phyloP scores from a whole-genome alignment of 35 echinoderm and acorn worm species.

The Apostichopus parvimensis region DNA sequence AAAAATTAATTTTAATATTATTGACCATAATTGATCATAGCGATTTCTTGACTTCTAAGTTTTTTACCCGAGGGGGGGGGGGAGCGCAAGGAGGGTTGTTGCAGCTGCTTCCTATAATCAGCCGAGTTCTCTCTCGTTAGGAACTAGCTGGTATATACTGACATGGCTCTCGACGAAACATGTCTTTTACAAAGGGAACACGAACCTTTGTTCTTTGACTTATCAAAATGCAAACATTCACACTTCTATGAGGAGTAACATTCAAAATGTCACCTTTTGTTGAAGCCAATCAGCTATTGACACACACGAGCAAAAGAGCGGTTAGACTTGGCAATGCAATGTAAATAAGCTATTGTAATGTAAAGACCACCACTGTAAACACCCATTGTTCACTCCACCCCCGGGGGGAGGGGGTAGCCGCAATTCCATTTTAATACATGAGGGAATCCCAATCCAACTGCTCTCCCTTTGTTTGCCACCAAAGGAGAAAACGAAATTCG shows the following conservation, averaged over 20 bases:
- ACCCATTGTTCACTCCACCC: conserved; percentile 8
- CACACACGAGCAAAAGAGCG: neutral
- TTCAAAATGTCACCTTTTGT: conserved; percentile 14
- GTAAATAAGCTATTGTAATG: conserved; percentile 18
- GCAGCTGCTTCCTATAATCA: no score
- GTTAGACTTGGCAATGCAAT: conserved; percentile 4
- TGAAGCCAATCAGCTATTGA: neutral
- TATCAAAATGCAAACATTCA: conserved; percentile 15
- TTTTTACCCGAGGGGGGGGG: no score
- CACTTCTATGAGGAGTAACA: neutral
- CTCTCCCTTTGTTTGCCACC: neutral
- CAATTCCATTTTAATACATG: conserved; percentile 39
- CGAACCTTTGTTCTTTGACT: conserved; percentile 2
- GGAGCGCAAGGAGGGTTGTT: no score
- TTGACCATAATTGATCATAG: no score
- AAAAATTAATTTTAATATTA: no score
- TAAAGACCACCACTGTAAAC: conserved; percentile 41
- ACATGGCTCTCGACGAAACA: no score
- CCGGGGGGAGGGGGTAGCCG: neutral
- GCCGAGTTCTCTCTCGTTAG: no score
- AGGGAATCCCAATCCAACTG: conserved; percentile 5
- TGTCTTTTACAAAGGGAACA: neutral
- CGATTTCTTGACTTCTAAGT: no score
- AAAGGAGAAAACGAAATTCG: neutral
- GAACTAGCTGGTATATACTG: no score